Evolutionary conservation across 2,113 vertebrate species (phyloP).

Genomic region (Emydura subglobosa): DNA sequence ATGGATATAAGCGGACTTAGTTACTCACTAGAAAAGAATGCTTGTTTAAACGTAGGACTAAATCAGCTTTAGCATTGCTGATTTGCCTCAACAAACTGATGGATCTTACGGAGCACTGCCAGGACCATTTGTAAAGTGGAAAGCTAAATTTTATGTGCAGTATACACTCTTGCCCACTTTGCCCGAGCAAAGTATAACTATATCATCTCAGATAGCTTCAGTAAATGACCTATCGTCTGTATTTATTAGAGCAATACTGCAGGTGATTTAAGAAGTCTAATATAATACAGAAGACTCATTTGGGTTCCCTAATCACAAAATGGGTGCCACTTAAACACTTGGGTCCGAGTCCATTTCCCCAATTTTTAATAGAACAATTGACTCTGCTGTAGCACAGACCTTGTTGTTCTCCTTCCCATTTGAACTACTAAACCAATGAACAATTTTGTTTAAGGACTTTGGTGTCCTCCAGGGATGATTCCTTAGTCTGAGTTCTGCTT

Average conservation of each 20-base stretch:
- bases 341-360: not conserved
- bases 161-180: not conserved
- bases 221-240: not conserved
- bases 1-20: not conserved
- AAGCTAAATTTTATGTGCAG: conserved; percentile 30
- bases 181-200: conserved; percentile 35
- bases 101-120: not conserved
- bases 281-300: not conserved
- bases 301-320: not conserved
- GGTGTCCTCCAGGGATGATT: not conserved
- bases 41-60: not conserved
- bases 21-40: not conserved
- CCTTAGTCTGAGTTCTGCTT: not conserved
- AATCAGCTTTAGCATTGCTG: not conserved
- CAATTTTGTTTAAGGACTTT: not conserved
- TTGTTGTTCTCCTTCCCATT: not conserved
- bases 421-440: not conserved
- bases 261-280: not conserved
- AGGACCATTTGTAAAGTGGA: not conserved
- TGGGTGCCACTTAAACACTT: not conserved
- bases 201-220: conserved; percentile 37
- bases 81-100: not conserved
- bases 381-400: not conserved
- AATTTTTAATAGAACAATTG: not conserved
- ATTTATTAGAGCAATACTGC: not conserved